Base-by-base conservation (phyloP, 2,113 vertebrate genomes). In the Saguinus imperator region DNA sequence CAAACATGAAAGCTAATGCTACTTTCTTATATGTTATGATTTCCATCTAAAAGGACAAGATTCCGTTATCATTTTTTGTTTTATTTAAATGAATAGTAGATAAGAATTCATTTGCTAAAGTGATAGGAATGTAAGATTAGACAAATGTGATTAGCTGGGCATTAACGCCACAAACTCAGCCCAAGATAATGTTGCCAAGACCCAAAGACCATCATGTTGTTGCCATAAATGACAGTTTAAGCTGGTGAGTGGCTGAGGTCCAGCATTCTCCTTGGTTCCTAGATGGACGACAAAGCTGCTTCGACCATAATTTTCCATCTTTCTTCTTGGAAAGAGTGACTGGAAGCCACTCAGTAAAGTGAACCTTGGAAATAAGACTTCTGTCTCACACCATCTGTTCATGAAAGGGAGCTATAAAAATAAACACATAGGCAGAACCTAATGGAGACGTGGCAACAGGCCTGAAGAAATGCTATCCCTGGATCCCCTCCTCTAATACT, bases 291-390 rank as follows among this genome's bases (percentile, higher is more conserved):
- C 76, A 91, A 96, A 58, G 25, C 52, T 89, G 12, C 89, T 68
- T 87, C 40, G 43, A 45, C 48, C 61, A 66, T 87, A 93, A 89
- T 96, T 97, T 96, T 89, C 76, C 95, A 93, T 89, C 72, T 92
- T 89, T 91, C 79, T 95, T 96, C 64, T 94, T 91, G 95, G 93
- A 94, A 97, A 96, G 75, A 95, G 66, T 96, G 87, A 93, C 61
- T 55, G 2, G 25, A 85, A 61, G 83, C 70, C 32, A n/a, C 88
- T 97, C 48, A 45, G n/a, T 92, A 96, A 97, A 97, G 91, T 89
- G 79, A 94, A 84, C 45, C 12, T 95, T 97, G 87, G 89, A 97
- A 95, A 77, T 93, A 76, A 96, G 94, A 93, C 87, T 91, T 94
- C 64, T 70, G 80, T 83, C 75, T 95, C 94, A 96, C 50, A 87